A percentile compares a stretch with the other conserved stretches of the same genome.
Conservation (phyloP, 2,113 vertebrate species). For the Phasianus colchicus region DNA sequence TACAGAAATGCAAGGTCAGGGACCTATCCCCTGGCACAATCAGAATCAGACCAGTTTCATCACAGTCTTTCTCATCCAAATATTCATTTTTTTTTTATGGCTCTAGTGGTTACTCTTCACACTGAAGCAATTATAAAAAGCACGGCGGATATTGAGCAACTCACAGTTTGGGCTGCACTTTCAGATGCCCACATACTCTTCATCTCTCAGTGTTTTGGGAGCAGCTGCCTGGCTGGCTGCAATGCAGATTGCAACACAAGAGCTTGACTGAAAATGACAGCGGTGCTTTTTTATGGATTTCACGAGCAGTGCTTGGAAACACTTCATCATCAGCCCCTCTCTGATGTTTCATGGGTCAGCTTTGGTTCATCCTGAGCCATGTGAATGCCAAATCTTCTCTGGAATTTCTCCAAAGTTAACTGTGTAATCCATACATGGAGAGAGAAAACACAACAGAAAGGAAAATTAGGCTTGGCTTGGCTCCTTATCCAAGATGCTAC, state of each 20-base stretch:
- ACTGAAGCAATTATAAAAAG: not conserved
- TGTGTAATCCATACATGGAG: accelerated
- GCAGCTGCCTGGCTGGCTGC: not conserved
- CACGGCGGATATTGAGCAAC: not conserved
- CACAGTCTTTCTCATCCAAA: not conserved
- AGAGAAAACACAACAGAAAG: not conserved
- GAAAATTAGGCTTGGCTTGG: not conserved
- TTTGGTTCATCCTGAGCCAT: not conserved
- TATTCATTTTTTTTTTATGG: not conserved
- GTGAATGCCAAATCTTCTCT: not conserved
- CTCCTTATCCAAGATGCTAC: not conserved
- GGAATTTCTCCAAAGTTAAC: not conserved
- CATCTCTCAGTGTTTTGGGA: not conserved
- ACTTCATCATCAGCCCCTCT: not conserved
- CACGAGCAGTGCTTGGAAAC: not conserved
- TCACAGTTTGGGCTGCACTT: not conserved
- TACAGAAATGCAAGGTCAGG: not conserved
- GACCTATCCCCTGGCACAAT: not conserved
- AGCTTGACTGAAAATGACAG: not conserved
- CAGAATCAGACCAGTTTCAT: not conserved
- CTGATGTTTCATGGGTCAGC: accelerated
- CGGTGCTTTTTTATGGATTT: not conserved
- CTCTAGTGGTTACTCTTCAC: not conserved
- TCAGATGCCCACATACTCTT: not conserved
- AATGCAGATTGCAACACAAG: not conserved